Conservation (phyloP, 2,113 vertebrate species). For the Chlamydotis undulata region DNA sequence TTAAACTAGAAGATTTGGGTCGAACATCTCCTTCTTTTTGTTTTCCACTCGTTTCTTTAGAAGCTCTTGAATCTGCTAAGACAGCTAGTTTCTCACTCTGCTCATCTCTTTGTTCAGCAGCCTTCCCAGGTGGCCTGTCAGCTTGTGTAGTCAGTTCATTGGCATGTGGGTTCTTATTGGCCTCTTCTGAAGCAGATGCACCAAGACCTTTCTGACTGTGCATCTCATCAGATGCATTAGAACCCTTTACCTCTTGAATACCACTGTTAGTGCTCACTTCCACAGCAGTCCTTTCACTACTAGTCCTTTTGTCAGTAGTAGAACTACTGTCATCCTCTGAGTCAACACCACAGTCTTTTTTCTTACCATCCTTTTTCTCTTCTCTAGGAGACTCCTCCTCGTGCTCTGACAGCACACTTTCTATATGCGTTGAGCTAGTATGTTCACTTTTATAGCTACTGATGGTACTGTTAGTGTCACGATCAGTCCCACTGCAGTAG, state of each 20-base stretch:
- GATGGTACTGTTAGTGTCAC: constrained; percentile 94
- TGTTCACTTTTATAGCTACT: constrained; percentile 97
- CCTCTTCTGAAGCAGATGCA: constrained; percentile 88
- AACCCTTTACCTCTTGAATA: constrained; percentile 59
- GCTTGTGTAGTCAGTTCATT: constrained; percentile 85
- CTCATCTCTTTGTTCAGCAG: constrained; percentile 69
- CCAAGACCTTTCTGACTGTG: constrained; percentile 71
- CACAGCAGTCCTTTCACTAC: constrained; percentile 73
- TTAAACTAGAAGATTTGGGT: constrained; percentile 81
- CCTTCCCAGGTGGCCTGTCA: constrained; percentile 66
- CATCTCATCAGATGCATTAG: constrained; percentile 56
- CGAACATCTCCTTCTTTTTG: constrained; percentile 80
- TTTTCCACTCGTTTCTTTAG: constrained; percentile 75
- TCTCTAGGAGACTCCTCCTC: constrained; percentile 83
- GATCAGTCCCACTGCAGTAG: constrained; percentile 94
- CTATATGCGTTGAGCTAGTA: constrained; percentile 95
- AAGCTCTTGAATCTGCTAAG: constrained; percentile 66
- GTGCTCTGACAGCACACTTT: constrained; percentile 87
- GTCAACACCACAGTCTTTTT: constrained; percentile 65
- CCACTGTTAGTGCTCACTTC: constrained; percentile 48
- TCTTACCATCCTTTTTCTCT: constrained; percentile 68
- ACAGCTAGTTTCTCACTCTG: constrained; percentile 66
- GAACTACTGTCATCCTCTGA: constrained; percentile 74
- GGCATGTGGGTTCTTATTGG: constrained; percentile 96
- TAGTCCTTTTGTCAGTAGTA: constrained; percentile 81